Evolutionary conservation across 2,113 vertebrate species (phyloP).

Genomic region (Phyllostomus discolor): DNA sequence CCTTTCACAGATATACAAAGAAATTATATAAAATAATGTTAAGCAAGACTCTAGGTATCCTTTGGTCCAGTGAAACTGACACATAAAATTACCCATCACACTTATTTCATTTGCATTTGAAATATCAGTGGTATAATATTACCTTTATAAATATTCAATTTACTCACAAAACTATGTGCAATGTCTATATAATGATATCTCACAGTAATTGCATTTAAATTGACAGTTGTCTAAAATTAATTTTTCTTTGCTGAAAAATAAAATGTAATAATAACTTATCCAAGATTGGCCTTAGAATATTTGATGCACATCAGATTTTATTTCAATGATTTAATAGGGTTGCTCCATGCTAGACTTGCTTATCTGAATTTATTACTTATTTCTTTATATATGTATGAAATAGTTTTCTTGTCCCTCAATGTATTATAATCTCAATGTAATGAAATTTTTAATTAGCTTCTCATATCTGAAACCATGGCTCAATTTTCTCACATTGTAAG

Average conservation of each 20-base stretch:
- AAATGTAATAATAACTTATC: not conserved
- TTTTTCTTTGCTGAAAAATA: constrained; percentile 23
- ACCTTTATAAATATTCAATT: not conserved
- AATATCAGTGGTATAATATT: not conserved
- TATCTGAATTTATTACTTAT: constrained; percentile 39
- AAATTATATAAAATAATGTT: not conserved
- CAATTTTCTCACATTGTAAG: not conserved
- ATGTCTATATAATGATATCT: not conserved
- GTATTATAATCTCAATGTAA: constrained; percentile 6
- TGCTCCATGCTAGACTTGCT: not conserved
- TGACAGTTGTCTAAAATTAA: not conserved
- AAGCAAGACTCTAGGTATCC: not conserved
- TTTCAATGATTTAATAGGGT: not conserved
- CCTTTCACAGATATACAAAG: not conserved
- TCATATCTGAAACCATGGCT: constrained; percentile 14
- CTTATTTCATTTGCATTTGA: constrained; percentile 14
- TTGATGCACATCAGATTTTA: not conserved
- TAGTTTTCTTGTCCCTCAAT: not conserved
- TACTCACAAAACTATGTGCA: not conserved
- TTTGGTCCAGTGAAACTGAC: not conserved
- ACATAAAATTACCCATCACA: not conserved
- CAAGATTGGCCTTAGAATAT: not conserved
- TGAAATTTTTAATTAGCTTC: constrained; percentile 36
- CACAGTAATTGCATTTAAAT: not conserved
- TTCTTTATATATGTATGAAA: not conserved